These are phyloP conservation scores for Drosophila jambulina DNA, from an alignment of 1,140 invertebrate species.

Conservation along the genomic window DNA sequence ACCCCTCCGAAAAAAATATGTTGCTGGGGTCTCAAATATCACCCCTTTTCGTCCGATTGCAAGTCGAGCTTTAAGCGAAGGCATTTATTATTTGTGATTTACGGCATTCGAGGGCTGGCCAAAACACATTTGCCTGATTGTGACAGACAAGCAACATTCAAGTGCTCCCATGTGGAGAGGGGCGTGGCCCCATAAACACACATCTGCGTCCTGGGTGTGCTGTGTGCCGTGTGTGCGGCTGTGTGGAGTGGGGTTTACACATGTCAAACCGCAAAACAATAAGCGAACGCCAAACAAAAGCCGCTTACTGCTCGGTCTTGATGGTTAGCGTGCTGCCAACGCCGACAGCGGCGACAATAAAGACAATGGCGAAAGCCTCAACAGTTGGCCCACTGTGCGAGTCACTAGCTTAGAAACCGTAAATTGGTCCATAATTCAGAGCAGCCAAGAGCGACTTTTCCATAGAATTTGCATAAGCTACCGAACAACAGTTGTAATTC, in stretches of 20 bases:
- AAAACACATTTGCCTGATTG: conserved; percentile 72
- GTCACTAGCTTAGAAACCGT: conserved; percentile 7
- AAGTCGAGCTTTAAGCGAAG: conserved; percentile 40
- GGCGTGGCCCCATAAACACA: conserved; percentile 28
- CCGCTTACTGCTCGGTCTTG: conserved; percentile 47
- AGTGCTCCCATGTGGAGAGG: conserved; percentile 49
- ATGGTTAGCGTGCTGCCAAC: conserved; percentile 41
- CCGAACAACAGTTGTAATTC: background rate
- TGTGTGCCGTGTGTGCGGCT: background rate
- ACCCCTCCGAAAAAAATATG: background rate
- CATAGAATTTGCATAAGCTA: conserved; percentile 1
- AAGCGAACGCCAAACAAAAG: conserved; percentile 58
- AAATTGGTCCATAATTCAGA: conserved; percentile 6
- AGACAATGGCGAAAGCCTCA: conserved; percentile 35
- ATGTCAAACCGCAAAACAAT: conserved; percentile 69
- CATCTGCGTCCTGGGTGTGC: conserved; percentile 5
- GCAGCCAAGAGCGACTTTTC: background rate
- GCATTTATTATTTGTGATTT: conserved; percentile 52
- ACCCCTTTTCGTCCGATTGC: conserved; percentile 12
- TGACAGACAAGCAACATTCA: conserved; percentile 67
- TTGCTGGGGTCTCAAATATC: background rate
- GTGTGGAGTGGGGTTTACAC: conserved; percentile 41
- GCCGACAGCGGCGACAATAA: conserved; percentile 34
- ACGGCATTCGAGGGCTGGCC: conserved; percentile 17
- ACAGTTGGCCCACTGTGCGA: conserved; percentile 44